Evolutionary conservation across 2,113 vertebrate species (phyloP), one percentile per base, ranked within the genome.

Genomic region (Muscicapa adusta): DNA sequence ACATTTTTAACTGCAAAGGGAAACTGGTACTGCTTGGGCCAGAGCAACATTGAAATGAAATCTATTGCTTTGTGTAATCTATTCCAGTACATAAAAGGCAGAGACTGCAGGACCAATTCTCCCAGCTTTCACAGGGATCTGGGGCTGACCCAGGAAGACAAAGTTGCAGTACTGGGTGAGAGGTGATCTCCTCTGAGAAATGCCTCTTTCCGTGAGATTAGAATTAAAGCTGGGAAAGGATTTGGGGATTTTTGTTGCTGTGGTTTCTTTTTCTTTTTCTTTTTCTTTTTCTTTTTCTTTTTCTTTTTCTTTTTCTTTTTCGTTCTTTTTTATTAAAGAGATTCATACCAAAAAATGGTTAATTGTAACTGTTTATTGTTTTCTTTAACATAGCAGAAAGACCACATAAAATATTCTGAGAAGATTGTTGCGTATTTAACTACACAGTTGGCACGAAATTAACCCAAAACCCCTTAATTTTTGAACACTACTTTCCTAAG

Each of bases 81-180:
- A 0, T 23, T 62, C 31, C 53, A 47, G 45, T 33, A 8, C 17
- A 14, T 0, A 29, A 9, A 54, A 0, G 2, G 3, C 50, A 68
- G 29, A 28, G 17, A 23, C 1, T 50, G 29, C n/a, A 83, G 50
- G 54, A 42, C 2, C 36, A 79, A 38, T 34, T 23, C 42, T 81
- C 2, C 15, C 9, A 47, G 3, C 6, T 18, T 24, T 9, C n/a
- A 3, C 42, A 47, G 23, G 60, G 38, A 36, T 60, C 48, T 33
- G 22, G 14, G 31, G 31, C 57, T 71, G 33, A 10, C 28, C 11
- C 36, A 47, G 70, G 26, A 62, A 11, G 8, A 42, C 20, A 6
- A 7, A 2, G 38, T 0, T 28, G 56, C 47, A 33, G 42, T 1
- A 8, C 12, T 25, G 8, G 53, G 5, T 22, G 29, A 24, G 3